Evolutionary conservation across 2,888 invertebrate species (phyloP), one percentile per base, ranked within the genome.

Genomic region (Petrolisthes cinctipes): DNA sequence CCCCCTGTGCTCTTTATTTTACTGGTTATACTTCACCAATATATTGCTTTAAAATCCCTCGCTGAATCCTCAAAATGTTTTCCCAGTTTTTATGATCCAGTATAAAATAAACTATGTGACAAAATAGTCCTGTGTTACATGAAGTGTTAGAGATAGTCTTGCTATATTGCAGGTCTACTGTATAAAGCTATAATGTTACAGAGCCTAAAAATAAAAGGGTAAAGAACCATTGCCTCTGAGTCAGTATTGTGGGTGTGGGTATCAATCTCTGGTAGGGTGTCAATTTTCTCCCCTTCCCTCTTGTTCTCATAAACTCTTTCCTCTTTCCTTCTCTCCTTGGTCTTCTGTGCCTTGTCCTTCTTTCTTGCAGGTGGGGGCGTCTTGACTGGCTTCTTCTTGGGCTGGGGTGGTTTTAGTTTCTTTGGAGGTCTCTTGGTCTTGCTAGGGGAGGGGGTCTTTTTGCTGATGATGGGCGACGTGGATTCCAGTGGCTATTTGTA

Each of bases 311-410:
- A 14, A 71, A n/a, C 71, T n/a, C 71, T 71, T 11, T 37, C 81
- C 61, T 84, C 83, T 84, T 88, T 88, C 84, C 87, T 88, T 23
- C 83, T 71, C 53, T 84, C 87, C 75, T 88, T 88, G 66, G 78
- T 80, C 23, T 88, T 88, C 54, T 75, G 84, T 37, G 76, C 23
- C 66, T 84, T 88, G 61, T 81, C 81, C 11, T 81, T 80, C 14
- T 81, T 88, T 4, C 56, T 51, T 6, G 78, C 76, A 14, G 71
- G 9, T 6, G 76, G 37, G 54, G 75, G 57, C 23, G 83, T 23
- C 20, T 84, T 75, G 6, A 7, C 66, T 37, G 80, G 75, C 6
- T 79, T 75, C 76, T 61, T 86, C 61, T 66, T 68, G 68, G 86
- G 54, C 37, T n/a, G 57, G 51, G 87, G 57, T 5, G 83, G 53